Percentiles rank a stretch among this genome's conserved stretches.
These are phyloP conservation scores for Pangasianodon hypophthalmus DNA, from an alignment of 2,113 vertebrate genomes.

Conservation along the genomic window DNA sequence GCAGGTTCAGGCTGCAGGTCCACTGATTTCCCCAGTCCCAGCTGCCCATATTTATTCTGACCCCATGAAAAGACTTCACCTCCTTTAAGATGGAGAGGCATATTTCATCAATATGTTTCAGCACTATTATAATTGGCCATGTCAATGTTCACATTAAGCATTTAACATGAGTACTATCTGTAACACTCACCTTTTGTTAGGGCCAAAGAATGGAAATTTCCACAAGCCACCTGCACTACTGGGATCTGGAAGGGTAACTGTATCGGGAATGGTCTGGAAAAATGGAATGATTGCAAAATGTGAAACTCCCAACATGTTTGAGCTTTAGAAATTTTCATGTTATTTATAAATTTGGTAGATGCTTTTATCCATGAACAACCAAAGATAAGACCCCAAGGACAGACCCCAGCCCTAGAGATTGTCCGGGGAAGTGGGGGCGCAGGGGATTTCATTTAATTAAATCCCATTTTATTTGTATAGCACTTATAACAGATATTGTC, in stretches of 20 bases:
- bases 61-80: slow-evolving; percentile 93
- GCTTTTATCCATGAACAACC: not conserved
- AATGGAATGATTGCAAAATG: not conserved
- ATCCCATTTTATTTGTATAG: not conserved
- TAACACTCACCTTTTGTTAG: slow-evolving; percentile 83
- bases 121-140: not conserved
- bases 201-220: slow-evolving; percentile 86
- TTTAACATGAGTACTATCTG: too few relatives aligned
- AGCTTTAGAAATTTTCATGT: not conserved
- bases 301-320: not conserved
- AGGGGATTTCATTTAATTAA: not conserved
- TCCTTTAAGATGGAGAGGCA: slow-evolving; percentile 67
- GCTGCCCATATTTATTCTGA: slow-evolving; percentile 88
- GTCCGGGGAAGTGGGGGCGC: not conserved
- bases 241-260: slow-evolving; percentile 59
- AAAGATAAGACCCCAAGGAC: not conserved
- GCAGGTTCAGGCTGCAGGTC: slow-evolving; percentile 72
- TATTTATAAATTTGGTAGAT: not conserved
- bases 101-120: not conserved
- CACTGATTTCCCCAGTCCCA: slow-evolving; percentile 84
- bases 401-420: not conserved
- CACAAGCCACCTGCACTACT: slow-evolving; percentile 89
- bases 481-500: not conserved
- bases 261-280: slow-evolving; percentile 26
- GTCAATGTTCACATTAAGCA: not conserved